These are phyloP conservation scores for Pycnomerus fuliginosus DNA, from an alignment of 2,888 invertebrate genomes.

Conservation along the genomic window DNA sequence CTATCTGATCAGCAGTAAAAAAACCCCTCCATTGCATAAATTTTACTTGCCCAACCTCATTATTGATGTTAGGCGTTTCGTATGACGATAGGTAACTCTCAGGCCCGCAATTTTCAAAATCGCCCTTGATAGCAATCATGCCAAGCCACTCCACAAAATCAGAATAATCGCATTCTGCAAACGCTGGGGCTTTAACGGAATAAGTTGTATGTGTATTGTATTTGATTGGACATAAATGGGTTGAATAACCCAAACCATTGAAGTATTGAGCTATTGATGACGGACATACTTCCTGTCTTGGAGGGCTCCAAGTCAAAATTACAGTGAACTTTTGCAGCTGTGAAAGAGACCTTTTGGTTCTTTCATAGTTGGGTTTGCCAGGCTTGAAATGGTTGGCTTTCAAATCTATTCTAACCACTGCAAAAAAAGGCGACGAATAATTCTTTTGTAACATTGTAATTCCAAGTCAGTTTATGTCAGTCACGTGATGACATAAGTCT, in stretches of 20 bases:
- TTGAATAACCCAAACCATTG: slow-evolving; percentile 49
- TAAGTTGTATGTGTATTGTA: slow-evolving; percentile 44
- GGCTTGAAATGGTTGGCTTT: slow-evolving; percentile 51
- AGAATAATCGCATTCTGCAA: slow-evolving; percentile 36
- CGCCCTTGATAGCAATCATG: slow-evolving; percentile 53
- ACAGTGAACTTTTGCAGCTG: slow-evolving; percentile 52
- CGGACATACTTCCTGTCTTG: slow-evolving; percentile 54
- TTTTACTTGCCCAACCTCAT: slow-evolving; percentile 45
- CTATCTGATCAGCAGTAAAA: slow-evolving; percentile 51
- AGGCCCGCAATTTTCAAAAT: slow-evolving; percentile 42
- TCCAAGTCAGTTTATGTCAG: no score
- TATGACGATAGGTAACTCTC: slow-evolving; percentile 51
- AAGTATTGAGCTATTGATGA: slow-evolving; percentile 64
- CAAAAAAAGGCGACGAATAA: slow-evolving; percentile 24
- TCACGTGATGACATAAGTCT: no score
- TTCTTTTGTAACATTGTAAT: neutral
- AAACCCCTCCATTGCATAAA: slow-evolving; percentile 56
- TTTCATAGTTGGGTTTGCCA: slow-evolving; percentile 54
- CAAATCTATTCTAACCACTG: slow-evolving; percentile 58
- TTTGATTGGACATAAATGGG: slow-evolving; percentile 52
- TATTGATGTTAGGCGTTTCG: slow-evolving; percentile 46
- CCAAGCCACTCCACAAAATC: slow-evolving; percentile 61
- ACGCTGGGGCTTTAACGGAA: slow-evolving; percentile 51
- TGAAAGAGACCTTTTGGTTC: slow-evolving; percentile 47
- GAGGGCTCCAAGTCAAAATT: slow-evolving; percentile 58